phyloP scores from a whole-genome alignment of 2,113 vertebrate genomes.

The Amphiprion percula region DNA sequence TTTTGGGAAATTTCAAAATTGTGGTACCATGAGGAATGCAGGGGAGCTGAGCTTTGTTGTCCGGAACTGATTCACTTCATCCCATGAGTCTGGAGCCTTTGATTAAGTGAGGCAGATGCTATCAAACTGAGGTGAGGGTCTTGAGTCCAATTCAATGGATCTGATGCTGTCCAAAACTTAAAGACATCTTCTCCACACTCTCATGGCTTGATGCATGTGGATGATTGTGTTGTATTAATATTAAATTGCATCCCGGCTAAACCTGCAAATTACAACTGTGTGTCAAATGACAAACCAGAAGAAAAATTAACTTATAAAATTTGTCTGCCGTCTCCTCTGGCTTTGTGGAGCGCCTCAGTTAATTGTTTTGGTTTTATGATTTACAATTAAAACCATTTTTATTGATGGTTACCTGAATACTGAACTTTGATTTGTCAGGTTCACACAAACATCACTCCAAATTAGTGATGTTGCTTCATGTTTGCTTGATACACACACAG shows the following conservation, averaged over 20 bases:
- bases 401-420: no score
- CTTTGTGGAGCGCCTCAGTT: no score
- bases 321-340: no score
- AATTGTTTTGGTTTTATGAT: no score
- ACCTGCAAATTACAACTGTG: not conserved
- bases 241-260: not conserved
- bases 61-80: constrained; percentile 10
- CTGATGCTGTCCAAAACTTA: not conserved
- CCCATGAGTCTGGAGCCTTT: not conserved
- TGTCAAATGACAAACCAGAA: not conserved
- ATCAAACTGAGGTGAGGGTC: not conserved
- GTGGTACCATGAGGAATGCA: not conserved
- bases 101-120: not conserved
- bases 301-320: not conserved
- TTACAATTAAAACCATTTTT: no score
- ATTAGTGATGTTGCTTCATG: not conserved
- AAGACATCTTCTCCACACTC: not conserved
- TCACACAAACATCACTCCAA: not conserved
- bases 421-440: no score
- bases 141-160: not conserved
- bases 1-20: constrained; percentile 9
- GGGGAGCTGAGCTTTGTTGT: not conserved
- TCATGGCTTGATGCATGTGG: not conserved
- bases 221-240: not conserved
- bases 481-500: not conserved